These are phyloP conservation scores for Thalpophila matura DNA, from an alignment of 2,888 invertebrate species.

Conservation along the genomic window DNA sequence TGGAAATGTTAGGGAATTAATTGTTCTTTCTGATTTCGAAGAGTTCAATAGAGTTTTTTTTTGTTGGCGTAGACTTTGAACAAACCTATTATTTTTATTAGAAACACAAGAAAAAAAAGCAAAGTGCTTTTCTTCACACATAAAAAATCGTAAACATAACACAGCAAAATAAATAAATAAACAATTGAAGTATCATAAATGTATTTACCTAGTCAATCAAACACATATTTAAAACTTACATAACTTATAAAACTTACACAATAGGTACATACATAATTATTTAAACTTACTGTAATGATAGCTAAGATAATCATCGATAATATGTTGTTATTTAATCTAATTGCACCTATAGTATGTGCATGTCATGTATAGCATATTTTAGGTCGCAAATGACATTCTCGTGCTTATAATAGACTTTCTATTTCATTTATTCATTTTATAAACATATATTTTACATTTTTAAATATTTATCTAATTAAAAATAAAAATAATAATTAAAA, in stretches of 20 bases:
- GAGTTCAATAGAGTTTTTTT: background rate
- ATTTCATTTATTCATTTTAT: constrained; percentile 31
- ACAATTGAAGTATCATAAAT: background rate
- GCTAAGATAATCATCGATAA: constrained; percentile 28
- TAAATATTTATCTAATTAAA: no score
- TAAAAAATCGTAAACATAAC: no score
- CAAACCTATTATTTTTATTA: rapidly evolving
- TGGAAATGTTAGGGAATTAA: constrained; percentile 41
- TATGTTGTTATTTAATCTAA: constrained; percentile 36
- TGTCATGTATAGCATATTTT: constrained; percentile 46
- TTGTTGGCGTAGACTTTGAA: background rate
- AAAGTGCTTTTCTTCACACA: background rate
- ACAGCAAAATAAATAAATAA: no score
- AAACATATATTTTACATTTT: no score
- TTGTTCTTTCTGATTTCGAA: constrained; percentile 36
- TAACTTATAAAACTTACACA: no score
- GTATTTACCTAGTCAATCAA: background rate
- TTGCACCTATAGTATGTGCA: constrained; percentile 31
- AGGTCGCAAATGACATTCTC: constrained; percentile 26
- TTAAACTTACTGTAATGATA: no score
- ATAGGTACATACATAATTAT: no score
- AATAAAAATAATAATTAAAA: no score
- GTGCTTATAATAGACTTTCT: constrained; percentile 42
- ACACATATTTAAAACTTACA: constrained; percentile 4
- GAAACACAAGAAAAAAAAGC: no score